A percentile compares a stretch with the other conserved stretches of the same genome.
Conservation (phyloP, 2,797 vertebrate genomes). For the Microchirus variegatus region DNA sequence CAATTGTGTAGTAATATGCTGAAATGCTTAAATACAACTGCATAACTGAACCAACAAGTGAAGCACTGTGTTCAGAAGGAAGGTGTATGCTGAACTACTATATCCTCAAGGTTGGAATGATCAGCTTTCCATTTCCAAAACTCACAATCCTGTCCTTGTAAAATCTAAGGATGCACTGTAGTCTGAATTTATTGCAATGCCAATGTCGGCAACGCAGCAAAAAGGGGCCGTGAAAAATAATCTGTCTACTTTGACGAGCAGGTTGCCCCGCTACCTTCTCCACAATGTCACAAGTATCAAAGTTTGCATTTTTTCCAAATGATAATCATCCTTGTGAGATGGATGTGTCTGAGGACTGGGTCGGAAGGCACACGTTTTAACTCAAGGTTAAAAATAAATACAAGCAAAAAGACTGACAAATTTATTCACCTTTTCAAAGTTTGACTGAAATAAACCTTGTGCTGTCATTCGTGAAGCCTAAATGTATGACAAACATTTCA, state of each 20-base stretch:
- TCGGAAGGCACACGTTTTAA: background rate
- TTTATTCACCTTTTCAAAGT: background rate
- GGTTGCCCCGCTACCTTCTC: background rate
- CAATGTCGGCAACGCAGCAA: background rate
- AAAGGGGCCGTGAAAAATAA: background rate
- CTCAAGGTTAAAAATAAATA: conserved; percentile 8
- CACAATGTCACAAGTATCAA: background rate
- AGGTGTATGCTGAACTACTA: background rate
- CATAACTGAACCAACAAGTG: background rate
- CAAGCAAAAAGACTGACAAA: background rate
- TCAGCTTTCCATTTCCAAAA: background rate
- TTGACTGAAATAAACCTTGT: background rate
- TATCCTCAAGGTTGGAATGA: background rate
- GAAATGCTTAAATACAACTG: too few relatives aligned
- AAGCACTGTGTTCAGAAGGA: background rate
- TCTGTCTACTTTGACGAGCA: background rate
- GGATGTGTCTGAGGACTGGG: background rate
- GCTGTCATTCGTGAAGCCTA: background rate
- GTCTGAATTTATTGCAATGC: conserved; percentile 8
- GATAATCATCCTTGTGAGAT: background rate
- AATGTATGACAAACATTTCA: background rate
- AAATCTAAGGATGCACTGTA: background rate
- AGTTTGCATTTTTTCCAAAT: background rate
- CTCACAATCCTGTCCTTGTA: background rate
- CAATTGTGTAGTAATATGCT: too few relatives aligned